These are phyloP conservation scores for Oegoconia quadripuncta DNA, from an alignment of 2,888 invertebrate genomes.

Conservation along the genomic window DNA sequence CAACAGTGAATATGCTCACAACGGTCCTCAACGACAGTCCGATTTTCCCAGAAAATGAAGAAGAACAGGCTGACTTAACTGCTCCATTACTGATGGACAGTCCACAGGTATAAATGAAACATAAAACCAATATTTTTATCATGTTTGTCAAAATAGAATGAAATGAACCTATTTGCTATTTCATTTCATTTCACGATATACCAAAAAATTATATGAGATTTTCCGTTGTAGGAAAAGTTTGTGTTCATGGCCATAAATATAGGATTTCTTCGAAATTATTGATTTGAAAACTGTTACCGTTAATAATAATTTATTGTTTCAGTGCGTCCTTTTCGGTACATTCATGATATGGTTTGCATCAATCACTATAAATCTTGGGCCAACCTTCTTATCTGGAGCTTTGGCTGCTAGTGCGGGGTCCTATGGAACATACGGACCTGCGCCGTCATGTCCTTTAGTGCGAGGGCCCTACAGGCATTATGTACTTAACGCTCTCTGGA, in stretches of 20 bases:
- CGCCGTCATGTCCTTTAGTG: constrained; percentile 91
- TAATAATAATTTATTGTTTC: constrained; percentile 48
- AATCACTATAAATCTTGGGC: constrained; percentile 93
- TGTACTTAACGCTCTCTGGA: constrained; percentile 94
- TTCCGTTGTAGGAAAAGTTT: too few relatives aligned
- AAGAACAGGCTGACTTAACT: constrained; percentile 82
- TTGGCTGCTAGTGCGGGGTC: constrained; percentile 88
- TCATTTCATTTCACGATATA: too few relatives aligned
- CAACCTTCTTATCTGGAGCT: constrained; percentile 91
- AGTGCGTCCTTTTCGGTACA: constrained; percentile 94
- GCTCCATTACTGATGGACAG: constrained; percentile 90
- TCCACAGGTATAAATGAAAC: constrained; percentile 77
- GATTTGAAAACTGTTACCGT: too few relatives aligned
- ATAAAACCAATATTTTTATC: background rate
- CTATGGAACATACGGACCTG: constrained; percentile 82
- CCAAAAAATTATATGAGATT: too few relatives aligned
- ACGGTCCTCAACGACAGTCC: constrained; percentile 92
- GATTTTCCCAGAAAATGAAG: constrained; percentile 89
- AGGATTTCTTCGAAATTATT: too few relatives aligned
- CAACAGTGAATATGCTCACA: constrained; percentile 94
- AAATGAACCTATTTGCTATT: too few relatives aligned
- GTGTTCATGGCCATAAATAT: too few relatives aligned
- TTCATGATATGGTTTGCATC: constrained; percentile 97
- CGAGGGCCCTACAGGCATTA: constrained; percentile 94
- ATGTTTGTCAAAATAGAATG: too few relatives aligned